Base-by-base conservation (phyloP, 2,113 vertebrate species). In the Irena cyanogastra region DNA sequence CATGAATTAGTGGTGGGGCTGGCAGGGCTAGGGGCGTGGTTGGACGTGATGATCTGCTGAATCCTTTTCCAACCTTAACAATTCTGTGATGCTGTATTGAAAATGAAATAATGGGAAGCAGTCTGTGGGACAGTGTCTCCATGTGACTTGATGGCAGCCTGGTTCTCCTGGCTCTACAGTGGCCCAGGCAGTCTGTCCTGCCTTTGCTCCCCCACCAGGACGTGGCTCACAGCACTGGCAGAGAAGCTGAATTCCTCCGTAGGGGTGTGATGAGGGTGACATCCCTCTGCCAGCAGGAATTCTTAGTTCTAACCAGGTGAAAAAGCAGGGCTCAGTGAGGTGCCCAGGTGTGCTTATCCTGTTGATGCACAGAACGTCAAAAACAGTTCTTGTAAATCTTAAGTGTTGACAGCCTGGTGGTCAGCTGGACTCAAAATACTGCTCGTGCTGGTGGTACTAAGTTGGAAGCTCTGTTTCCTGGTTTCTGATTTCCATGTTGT, bases 141-240 rank as follows among this genome's bases (percentile, higher is more conserved):
- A 3, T 10, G 16, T 33, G 42, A 33, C 16, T 20, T 23, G 35
- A 5, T 19, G 28, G 56, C 49, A 53, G 53, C n/a, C 35, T 31
- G 57, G 19, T 39, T 16, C 24, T 52, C 14, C 42, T 47, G 12
- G 6, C 16, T 22, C 50, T 12, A 5, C 5, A 2, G 3, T 14
- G 30, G 18, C 33, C 13, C 27, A 9, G 35, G 44, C 28, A 24
- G 3, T 49, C 3, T 2, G 10, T n/a, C 4, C 27, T 63, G 28
- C 41, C 33, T 33, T 27, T 3, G 52, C n/a, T 60, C 45, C 50
- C 20, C 3, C 0, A 0, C n/a, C 0, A 0, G n/a, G 26, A 22
- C 10, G 6, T 0, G 0, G 39, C 75, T 47, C 33, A 0, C 16
- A 16, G 28, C 13, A 11, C 11, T 20, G 0, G 0, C 27, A 35